Evolutionary conservation across 2,888 invertebrate species (phyloP), one percentile per base, ranked within the genome.

Genomic region (Pristionchus entomophagus): DNA sequence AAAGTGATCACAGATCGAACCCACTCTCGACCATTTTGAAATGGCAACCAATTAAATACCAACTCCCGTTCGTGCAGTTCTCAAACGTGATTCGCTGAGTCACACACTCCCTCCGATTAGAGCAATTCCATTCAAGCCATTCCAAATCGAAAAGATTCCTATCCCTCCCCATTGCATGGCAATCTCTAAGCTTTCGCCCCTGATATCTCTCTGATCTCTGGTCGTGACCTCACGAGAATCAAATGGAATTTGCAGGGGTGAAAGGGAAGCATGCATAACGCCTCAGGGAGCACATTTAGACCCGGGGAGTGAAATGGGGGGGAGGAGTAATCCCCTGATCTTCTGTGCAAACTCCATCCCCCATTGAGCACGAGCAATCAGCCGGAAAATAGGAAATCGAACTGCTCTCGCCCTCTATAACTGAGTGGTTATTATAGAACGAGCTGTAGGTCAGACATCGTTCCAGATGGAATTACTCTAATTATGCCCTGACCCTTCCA

Each of bases 281-380:
- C 69, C 41, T 69, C 69, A 69, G 69, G 69, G 69, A 69, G 69
- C 69, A 32, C 32, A 38, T 38, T 69, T 69, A 38, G 62, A 69
- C n/a, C 38, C n/a, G 32, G 29, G 32, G 32, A 14, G 29, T 12
- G 62, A 62, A 29, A 26, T 17, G 62, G 32, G 32, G 19, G 32
- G 14, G 38, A n/a, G 38, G 69, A 38, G 69, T 69, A 69, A 69
- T 69, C 56, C 5, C 56, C 56, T 22, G 12, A 56, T 56, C 69
- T 69, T 38, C n/a, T 38, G 38, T 38, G 69, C 69, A 69, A 69
- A 69, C 69, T 22, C 19, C 35, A 69, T 38, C 10, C 69, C 56
- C 19, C 35, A 69, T 38, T n/a, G 22, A 35, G 22, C 69, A n/a
- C 32, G 69, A 29, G 69, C 69, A 69, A 38, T 38, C 69, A 69